Evolutionary conservation across 2,113 vertebrate species (phyloP).

Genomic region (Petroica traversi): DNA sequence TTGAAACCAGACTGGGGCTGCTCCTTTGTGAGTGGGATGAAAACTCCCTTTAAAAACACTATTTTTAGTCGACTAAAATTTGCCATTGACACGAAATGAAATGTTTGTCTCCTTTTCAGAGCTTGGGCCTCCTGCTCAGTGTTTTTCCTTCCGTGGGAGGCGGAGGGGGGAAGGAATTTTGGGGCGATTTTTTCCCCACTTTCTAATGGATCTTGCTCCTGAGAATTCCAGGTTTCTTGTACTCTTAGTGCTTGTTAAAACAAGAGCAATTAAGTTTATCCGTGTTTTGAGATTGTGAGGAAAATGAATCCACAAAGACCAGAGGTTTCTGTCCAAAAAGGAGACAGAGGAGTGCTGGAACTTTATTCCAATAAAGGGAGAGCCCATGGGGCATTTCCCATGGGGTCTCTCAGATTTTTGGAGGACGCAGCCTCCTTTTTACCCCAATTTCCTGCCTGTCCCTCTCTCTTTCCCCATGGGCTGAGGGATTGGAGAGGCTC

Average conservation of each 20-base stretch:
- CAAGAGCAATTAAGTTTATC: rapidly evolving
- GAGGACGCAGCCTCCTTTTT: no score
- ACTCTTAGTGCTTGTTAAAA: not conserved
- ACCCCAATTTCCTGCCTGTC: no score
- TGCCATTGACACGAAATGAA: not conserved
- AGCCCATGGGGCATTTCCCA: no score
- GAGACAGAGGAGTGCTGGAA: no score
- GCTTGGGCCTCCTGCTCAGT: not conserved
- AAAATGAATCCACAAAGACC: no score
- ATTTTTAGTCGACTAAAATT: slow-evolving; percentile 9
- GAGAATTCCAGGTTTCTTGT: not conserved
- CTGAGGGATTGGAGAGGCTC: no score
- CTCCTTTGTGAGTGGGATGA: not conserved
- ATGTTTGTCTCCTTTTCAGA: not conserved
- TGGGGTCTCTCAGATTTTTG: no score
- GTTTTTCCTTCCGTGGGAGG: not conserved
- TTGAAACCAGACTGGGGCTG: not conserved
- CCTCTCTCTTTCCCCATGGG: no score
- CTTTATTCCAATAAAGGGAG: no score
- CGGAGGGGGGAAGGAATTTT: not conserved
- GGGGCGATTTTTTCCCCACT: not conserved
- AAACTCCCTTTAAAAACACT: not conserved
- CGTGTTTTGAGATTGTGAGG: no score
- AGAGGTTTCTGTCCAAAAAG: no score
- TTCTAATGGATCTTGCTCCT: not conserved